Conservation (phyloP, 2,888 invertebrate species). For the Elysia crispata region DNA sequence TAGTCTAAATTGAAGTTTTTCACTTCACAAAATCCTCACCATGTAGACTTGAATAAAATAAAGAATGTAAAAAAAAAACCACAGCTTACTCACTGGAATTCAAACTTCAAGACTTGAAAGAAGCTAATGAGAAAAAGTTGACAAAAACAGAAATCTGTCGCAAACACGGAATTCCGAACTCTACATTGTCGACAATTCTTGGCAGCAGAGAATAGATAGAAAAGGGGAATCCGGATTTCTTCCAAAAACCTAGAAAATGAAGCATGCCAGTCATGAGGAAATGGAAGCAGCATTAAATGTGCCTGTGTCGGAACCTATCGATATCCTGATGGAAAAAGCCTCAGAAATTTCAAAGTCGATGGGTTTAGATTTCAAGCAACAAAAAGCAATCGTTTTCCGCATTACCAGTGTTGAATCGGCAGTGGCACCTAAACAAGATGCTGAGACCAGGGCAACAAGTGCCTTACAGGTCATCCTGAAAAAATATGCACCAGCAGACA, state of each 20-base stretch:
- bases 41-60: no score
- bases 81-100: neutral
- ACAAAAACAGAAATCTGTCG: no score
- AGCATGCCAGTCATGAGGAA: neutral
- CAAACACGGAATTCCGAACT: no score
- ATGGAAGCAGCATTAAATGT: neutral
- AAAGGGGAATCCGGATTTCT: no score
- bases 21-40: no score
- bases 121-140: neutral
- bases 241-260: no score
- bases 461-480: neutral
- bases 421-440: conserved; percentile 11
- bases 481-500: conserved; percentile 50
- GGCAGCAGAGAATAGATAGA: neutral
- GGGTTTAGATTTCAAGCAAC: conserved; percentile 45
- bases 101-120: neutral
- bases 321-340: no score
- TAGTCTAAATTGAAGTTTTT: no score
- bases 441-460: conserved; percentile 49
- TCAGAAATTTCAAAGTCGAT: no score
- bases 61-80: neutral
- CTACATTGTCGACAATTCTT: no score
- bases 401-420: conserved; percentile 26
- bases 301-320: conserved; percentile 29
- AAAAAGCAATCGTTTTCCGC: conserved; percentile 22